phyloP scores from a whole-genome alignment of 1,140 invertebrate genomes.

The Vollenhovia emeryi region DNA sequence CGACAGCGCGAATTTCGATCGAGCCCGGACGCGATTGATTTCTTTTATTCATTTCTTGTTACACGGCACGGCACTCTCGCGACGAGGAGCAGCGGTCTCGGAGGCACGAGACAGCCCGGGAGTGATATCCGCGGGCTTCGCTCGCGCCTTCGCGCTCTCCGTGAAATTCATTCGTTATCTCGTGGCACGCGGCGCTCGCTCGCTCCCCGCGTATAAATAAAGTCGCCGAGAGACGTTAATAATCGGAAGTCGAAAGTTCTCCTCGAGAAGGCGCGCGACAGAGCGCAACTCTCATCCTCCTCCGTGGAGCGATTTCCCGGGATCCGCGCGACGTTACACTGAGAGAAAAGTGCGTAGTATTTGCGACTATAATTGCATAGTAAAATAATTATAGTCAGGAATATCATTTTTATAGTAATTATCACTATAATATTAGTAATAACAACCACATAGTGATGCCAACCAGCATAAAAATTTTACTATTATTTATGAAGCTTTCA shows the following conservation, averaged over 20 bases:
- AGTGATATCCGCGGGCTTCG: constrained; percentile 26
- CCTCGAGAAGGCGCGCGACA: constrained; percentile 50
- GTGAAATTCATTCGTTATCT: constrained; percentile 33
- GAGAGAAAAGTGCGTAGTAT: too few species aligned
- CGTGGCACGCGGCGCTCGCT: constrained; percentile 1
- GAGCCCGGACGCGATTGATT: not conserved
- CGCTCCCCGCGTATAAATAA: constrained; percentile 21
- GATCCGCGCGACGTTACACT: not conserved
- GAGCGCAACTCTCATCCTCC: constrained; percentile 43
- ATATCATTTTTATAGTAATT: too few species aligned
- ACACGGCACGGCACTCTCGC: constrained; percentile 26
- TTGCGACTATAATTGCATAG: too few species aligned
- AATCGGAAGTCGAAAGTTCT: constrained; percentile 61
- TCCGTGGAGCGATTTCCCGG: not conserved
- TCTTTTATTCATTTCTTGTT: constrained; percentile 23
- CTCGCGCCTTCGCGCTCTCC: constrained; percentile 5
- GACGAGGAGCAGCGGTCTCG: not conserved
- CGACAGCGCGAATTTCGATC: not conserved
- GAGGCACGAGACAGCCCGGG: not conserved
- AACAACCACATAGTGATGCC: too few species aligned
- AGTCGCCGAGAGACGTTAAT: constrained; percentile 48
- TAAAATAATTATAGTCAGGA: too few species aligned
- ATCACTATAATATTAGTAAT: too few species aligned
- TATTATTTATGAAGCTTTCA: too few species aligned
- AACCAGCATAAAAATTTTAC: too few species aligned